These are phyloP conservation scores for Dipodomys merriami DNA, from an alignment of 2,113 vertebrate genomes.

Conservation along the genomic window DNA sequence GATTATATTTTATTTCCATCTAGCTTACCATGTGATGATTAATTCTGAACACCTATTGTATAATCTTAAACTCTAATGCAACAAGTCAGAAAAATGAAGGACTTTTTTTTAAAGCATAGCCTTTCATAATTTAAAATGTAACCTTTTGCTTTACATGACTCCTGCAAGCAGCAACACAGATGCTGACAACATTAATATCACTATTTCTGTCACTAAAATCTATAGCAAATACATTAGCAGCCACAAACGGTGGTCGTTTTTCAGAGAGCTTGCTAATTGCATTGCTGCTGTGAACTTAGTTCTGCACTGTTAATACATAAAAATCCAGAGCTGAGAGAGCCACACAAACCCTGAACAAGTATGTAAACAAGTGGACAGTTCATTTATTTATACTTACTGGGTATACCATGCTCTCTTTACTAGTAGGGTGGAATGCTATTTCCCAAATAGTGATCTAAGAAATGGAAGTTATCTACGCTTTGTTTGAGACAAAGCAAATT, in stretches of 20 bases:
- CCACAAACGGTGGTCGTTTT: conserved; percentile 78
- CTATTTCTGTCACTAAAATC: conserved; percentile 84
- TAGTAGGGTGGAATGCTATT: not conserved
- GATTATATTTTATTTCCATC: conserved; percentile 54
- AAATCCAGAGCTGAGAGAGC: conserved; percentile 32
- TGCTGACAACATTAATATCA: conserved; percentile 84
- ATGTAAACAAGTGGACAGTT: not conserved
- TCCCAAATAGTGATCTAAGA: not conserved
- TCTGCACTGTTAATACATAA: conserved; percentile 54
- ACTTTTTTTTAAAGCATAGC: conserved; percentile 64
- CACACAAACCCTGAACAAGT: not conserved
- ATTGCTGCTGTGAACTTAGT: conserved; percentile 63
- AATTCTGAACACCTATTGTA: conserved; percentile 71
- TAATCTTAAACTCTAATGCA: conserved; percentile 77
- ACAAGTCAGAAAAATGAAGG: conserved; percentile 79
- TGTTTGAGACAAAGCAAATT: not conserved
- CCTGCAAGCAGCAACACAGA: conserved; percentile 80
- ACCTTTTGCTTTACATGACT: conserved; percentile 82
- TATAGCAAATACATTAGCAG: conserved; percentile 83
- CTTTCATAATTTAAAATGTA: conserved; percentile 84
- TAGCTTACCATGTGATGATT: conserved; percentile 67
- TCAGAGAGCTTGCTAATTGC: conserved; percentile 80
- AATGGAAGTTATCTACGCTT: not conserved
- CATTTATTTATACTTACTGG: not conserved
- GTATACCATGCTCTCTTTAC: not conserved